Evolutionary conservation across 2,113 vertebrate genomes (phyloP).

Genomic region (Alosa alosa): DNA sequence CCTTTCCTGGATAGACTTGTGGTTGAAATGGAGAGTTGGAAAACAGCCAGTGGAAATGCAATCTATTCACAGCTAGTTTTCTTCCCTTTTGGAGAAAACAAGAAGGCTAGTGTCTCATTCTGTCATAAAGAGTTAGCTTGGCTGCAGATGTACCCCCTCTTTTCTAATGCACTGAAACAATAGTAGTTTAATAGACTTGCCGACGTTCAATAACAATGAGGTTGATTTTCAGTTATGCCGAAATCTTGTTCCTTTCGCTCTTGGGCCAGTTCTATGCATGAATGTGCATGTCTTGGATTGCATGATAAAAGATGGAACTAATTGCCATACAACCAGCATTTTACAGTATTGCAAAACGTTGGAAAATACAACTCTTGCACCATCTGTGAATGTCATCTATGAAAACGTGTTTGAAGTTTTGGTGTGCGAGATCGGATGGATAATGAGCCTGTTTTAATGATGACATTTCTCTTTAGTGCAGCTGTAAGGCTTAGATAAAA

Average conservation of each 20-base stretch:
- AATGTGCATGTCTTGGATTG: conserved; percentile 39
- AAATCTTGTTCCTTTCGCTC: conserved; percentile 46
- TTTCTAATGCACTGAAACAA: background rate
- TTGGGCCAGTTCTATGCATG: conserved; percentile 35
- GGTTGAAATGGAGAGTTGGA: background rate
- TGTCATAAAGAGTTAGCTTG: background rate
- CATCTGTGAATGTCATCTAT: conserved; percentile 46
- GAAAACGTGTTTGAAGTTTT: conserved; percentile 21
- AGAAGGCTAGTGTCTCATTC: background rate
- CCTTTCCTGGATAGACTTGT: background rate
- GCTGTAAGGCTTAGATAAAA: background rate
- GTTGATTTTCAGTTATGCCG: conserved; percentile 29
- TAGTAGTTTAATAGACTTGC: conserved; percentile 21
- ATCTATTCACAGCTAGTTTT: background rate
- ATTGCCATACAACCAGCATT: conserved; percentile 30
- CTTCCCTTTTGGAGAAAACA: conserved; percentile 1
- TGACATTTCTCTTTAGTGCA: conserved; percentile 35
- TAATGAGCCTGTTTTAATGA: conserved; percentile 37
- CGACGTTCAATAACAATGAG: conserved; percentile 47
- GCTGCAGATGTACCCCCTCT: background rate
- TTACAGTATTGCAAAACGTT: conserved; percentile 32
- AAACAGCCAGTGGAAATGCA: background rate
- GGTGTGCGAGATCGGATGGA: conserved; percentile 21
- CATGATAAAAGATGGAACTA: background rate
- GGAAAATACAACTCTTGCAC: conserved; percentile 12